These are phyloP conservation scores for Ooceraea biroi DNA, from an alignment of 1,140 invertebrate genomes.

Conservation along the genomic window DNA sequence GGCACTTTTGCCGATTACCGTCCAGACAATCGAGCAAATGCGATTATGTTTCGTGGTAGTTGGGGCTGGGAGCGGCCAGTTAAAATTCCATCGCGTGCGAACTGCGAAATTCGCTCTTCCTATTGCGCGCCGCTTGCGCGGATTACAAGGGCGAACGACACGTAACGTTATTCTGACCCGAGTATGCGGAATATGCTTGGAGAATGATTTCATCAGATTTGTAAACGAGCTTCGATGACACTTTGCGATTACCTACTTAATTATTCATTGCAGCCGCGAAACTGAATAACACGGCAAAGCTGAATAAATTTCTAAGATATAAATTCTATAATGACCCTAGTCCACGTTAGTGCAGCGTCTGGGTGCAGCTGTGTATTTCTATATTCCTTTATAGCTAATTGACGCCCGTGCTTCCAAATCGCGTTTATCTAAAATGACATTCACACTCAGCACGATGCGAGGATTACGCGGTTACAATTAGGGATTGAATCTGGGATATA, in stretches of 20 bases:
- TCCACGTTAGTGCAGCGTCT: too few relatives aligned
- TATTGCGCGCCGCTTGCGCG: neutral
- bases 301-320: neutral
- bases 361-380: too few relatives aligned
- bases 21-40: constrained; percentile 58
- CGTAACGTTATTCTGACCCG: neutral
- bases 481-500: neutral
- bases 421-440: constrained; percentile 11
- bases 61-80: constrained; percentile 39
- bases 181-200: neutral
- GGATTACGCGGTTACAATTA: neutral
- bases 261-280: too few relatives aligned
- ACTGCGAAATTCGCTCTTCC: constrained; percentile 52
- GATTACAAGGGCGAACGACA: constrained; percentile 36
- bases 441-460: neutral
- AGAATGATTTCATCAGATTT: constrained; percentile 9
- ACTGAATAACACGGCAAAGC: too few relatives aligned
- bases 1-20: constrained; percentile 47
- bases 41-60: constrained; percentile 60
- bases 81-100: constrained; percentile 62
- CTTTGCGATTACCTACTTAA: too few relatives aligned
- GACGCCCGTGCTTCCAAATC: neutral
- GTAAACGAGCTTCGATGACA: neutral
- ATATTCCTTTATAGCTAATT: too few relatives aligned
- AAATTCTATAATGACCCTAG: neutral